phyloP scores from a whole-genome alignment of 2,113 vertebrate species.

The Hippocampus guttulatus region DNA sequence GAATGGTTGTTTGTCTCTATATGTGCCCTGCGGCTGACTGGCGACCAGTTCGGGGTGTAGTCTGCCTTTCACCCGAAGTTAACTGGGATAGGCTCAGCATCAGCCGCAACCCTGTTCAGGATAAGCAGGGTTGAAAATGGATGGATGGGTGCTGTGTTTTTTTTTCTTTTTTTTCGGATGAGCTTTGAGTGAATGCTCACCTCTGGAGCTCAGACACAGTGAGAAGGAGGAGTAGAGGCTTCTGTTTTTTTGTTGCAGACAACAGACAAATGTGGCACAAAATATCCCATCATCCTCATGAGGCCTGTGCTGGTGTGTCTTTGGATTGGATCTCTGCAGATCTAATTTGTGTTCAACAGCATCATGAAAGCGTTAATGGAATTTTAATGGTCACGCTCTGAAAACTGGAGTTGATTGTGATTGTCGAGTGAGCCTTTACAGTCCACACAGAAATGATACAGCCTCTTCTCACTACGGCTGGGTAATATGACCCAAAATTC shows the following conservation, averaged over 20 bases:
- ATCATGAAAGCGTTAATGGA: constrained; percentile 10
- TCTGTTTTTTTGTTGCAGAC: constrained; percentile 9
- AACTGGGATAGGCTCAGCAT: too few species aligned
- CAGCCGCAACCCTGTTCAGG: too few species aligned
- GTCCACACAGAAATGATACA: constrained; percentile 11
- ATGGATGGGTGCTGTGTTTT: background rate
- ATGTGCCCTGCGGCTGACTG: too few species aligned
- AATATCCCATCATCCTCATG: constrained; percentile 41
- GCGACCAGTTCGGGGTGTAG: too few species aligned
- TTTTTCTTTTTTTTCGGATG: background rate
- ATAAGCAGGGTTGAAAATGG: too few species aligned
- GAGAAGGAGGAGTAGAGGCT: constrained; percentile 20
- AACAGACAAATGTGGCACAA: constrained; percentile 38
- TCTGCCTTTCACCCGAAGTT: too few species aligned
- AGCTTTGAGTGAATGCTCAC: background rate
- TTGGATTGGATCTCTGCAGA: constrained; percentile 18
- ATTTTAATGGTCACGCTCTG: constrained; percentile 18
- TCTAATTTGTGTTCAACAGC: constrained; percentile 38
- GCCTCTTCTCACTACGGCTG: background rate
- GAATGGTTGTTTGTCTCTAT: too few species aligned
- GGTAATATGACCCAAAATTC: too few species aligned
- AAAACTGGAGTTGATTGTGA: constrained; percentile 17
- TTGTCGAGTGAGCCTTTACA: constrained; percentile 22
- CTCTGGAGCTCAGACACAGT: background rate
- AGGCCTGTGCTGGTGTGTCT: constrained; percentile 36